Conservation (phyloP, 1,140 invertebrate species). For the Hycleus cichorii region DNA sequence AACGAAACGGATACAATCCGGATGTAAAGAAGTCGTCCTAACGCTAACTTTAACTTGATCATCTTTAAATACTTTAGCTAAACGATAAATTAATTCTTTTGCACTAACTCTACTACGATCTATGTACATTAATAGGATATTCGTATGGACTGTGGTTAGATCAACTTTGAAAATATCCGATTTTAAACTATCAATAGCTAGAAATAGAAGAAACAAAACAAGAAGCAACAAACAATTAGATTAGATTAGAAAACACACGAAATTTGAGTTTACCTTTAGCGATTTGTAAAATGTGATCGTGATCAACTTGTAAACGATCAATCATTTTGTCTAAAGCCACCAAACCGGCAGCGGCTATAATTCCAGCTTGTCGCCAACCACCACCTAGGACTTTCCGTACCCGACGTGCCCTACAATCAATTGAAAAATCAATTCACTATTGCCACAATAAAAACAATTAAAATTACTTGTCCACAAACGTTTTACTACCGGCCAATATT, state of each 20-base stretch:
- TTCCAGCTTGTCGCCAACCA: conserved; percentile 83
- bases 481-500: conserved; percentile 66
- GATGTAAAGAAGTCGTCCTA: conserved; percentile 47
- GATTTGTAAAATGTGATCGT: conserved; percentile 59
- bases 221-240: too few relatives aligned
- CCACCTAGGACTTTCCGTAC: conserved; percentile 83
- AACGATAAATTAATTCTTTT: conserved; percentile 47
- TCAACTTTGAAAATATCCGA: conserved; percentile 52
- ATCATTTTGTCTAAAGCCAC: conserved; percentile 71
- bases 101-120: conserved; percentile 42
- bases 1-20: conserved; percentile 53
- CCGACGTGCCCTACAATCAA: conserved; percentile 57
- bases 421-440: neutral
- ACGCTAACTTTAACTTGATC: conserved; percentile 48
- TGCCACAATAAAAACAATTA: neutral
- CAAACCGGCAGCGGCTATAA: conserved; percentile 81
- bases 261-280: conserved; percentile 51
- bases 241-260: too few relatives aligned
- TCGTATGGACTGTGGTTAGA: conserved; percentile 58
- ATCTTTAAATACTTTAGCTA: conserved; percentile 46
- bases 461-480: conserved; percentile 69
- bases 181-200: conserved; percentile 51
- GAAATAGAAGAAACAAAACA: conserved; percentile 22
- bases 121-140: conserved; percentile 66
- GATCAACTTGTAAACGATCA: conserved; percentile 64